Evolutionary conservation across 2,888 invertebrate genomes (phyloP).

Genomic region (Drosophila austrosaltans): DNA sequence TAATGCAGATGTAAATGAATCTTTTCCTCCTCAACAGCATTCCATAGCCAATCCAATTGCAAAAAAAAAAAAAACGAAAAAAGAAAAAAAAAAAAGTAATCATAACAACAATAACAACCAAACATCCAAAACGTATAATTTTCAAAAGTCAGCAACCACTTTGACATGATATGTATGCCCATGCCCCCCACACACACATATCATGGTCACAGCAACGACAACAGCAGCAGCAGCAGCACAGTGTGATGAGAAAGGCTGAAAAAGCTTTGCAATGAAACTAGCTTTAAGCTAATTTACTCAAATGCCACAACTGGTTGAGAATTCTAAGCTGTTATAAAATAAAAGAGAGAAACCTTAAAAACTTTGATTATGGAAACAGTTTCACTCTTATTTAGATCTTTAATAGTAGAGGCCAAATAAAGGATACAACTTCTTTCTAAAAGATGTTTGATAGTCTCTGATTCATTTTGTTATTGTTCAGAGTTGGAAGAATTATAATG

Average conservation of each 20-base stretch:
- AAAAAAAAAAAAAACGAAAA: constrained; percentile 31
- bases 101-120: constrained; percentile 36
- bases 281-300: neutral
- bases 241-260: neutral
- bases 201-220: constrained; percentile 13
- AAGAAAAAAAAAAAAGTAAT: too few relatives aligned
- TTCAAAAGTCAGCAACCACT: constrained; percentile 59
- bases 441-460: too few relatives aligned
- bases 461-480: too few relatives aligned
- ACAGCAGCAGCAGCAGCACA: constrained; percentile 5
- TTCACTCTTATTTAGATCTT: too few relatives aligned
- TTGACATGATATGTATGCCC: constrained; percentile 39
- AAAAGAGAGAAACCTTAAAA: neutral
- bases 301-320: neutral
- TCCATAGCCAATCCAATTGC: constrained; percentile 64
- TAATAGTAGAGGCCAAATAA: too few relatives aligned
- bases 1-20: constrained; percentile 69
- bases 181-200: constrained; percentile 16
- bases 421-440: too few relatives aligned
- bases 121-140: constrained; percentile 70
- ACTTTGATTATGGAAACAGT: neutral
- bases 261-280: neutral
- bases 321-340: neutral
- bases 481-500: neutral
- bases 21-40: constrained; percentile 25